phyloP scores from a whole-genome alignment of 2,888 invertebrate genomes.

The Phaonia tiefii region DNA sequence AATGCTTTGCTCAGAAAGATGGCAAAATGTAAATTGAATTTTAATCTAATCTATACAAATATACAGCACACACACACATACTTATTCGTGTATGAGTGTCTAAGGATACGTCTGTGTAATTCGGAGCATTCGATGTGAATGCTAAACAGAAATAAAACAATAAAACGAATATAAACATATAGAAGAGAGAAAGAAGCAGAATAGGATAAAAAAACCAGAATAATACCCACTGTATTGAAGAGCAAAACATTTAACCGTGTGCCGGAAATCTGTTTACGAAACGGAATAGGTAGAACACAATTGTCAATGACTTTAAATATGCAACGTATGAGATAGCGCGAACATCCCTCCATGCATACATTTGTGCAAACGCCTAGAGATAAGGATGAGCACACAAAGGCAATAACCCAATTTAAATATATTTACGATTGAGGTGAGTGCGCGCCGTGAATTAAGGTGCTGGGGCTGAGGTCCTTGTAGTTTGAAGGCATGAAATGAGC shows the following conservation, averaged over 20 bases:
- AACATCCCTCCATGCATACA: not conserved
- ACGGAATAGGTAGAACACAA: slow-evolving; percentile 32
- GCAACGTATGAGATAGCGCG: slow-evolving; percentile 13
- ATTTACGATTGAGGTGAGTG: slow-evolving; percentile 14
- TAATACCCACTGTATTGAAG: no score
- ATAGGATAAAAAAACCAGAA: not conserved
- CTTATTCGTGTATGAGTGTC: no score
- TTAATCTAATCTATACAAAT: slow-evolving; percentile 35
- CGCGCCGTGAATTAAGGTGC: not conserved
- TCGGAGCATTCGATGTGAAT: not conserved
- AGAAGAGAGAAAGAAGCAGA: not conserved
- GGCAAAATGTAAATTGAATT: slow-evolving; percentile 54
- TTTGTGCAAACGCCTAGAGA: not conserved
- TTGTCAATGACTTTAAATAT: slow-evolving; percentile 37
- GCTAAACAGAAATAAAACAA: not conserved
- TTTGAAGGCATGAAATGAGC: slow-evolving; percentile 24
- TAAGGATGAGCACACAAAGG: slow-evolving; percentile 5
- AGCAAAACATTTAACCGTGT: no score
- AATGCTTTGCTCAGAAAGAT: not conserved
- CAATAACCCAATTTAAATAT: slow-evolving; percentile 32
- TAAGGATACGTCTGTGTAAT: not conserved
- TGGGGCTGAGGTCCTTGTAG: not conserved
- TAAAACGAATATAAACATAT: not conserved
- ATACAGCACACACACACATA: not conserved
- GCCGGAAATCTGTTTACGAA: slow-evolving; percentile 38